Evolutionary conservation across 2,113 vertebrate genomes (phyloP), one percentile per base, ranked within the genome.

Genomic region (Oreamnos americanus): DNA sequence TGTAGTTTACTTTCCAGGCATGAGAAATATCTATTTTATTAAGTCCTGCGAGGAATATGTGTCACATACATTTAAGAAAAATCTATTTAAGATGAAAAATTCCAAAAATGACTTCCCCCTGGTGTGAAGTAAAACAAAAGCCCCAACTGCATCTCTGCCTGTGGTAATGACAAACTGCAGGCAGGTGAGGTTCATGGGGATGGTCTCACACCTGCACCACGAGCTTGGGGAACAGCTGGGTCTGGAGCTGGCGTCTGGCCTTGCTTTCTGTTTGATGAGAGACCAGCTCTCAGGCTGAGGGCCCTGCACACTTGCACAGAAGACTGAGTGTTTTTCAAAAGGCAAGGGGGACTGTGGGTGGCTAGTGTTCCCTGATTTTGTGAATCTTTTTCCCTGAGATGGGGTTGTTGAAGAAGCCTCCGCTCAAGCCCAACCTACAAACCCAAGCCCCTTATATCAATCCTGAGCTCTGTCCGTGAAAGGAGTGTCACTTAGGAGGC

Each of bases 61-160:
- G 98, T 98, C 98, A 98, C 96, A 98, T 98, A 98, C 96, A 97
- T 98, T 98, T 98, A 98, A 98, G 96, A 94, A 96, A 96, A 98
- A 98, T 96, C 96, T 98, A 87, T 96, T 98, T 96, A 98, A 97
- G 93, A 98, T 98, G 98, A 98, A 98, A 98, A 97, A 98, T 98
- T 97, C 96, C 98, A 96, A 95, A 97, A 98, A 98, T 90, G 96
- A 97, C 96, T 94, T 98, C 21, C 96, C 97, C 98, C 98, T 96
- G 93, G 96, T 98, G 98, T 97, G 98, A 98, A 98, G 97, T 98
- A 98, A 98, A 98, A 98, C 94, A 97, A 98, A 98, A 98, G 93
- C 89, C 95, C 91, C 95, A 87, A 81, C 91, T 7, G 3, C 96
- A 96, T 97, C 95, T 90, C 93, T 97, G 98, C 94, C 97, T 97